phyloP scores from a whole-genome alignment of 2,888 invertebrate species.

The Xestobium rufovillosum region DNA sequence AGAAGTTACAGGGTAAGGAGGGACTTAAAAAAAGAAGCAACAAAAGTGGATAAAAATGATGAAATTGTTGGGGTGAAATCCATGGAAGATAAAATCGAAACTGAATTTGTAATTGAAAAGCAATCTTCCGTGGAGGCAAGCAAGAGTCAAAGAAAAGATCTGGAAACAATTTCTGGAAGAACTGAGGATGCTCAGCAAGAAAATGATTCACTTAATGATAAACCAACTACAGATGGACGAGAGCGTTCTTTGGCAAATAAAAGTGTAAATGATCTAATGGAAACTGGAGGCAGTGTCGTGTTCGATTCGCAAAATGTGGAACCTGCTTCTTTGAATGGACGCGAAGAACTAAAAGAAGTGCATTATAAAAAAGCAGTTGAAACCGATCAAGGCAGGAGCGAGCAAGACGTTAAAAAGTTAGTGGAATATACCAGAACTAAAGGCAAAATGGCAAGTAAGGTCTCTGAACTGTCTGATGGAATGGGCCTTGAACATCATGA shows the following conservation, averaged over 20 bases:
- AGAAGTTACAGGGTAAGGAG: conserved; percentile 20
- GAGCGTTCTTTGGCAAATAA: too few species aligned
- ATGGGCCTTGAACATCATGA: background rate
- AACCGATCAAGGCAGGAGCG: background rate
- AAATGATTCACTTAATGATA: background rate
- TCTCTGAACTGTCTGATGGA: too few species aligned
- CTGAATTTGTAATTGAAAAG: background rate
- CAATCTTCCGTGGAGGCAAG: background rate
- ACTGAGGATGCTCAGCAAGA: background rate
- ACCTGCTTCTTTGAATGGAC: background rate
- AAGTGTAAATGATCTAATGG: too few species aligned
- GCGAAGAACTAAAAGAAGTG: background rate
- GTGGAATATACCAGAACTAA: too few species aligned
- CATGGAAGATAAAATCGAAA: background rate
- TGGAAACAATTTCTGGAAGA: background rate
- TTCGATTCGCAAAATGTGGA: too few species aligned
- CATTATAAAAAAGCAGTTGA: background rate
- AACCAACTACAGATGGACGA: background rate
- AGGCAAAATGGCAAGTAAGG: too few species aligned
- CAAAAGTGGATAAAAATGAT: background rate
- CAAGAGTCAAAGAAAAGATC: background rate
- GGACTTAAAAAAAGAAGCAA: conserved; percentile 7
- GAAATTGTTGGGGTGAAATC: background rate
- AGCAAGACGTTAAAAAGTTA: background rate
- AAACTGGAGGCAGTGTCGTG: too few species aligned